Base-by-base conservation (phyloP, 1,140 invertebrate genomes). In the Radopholus similis region DNA sequence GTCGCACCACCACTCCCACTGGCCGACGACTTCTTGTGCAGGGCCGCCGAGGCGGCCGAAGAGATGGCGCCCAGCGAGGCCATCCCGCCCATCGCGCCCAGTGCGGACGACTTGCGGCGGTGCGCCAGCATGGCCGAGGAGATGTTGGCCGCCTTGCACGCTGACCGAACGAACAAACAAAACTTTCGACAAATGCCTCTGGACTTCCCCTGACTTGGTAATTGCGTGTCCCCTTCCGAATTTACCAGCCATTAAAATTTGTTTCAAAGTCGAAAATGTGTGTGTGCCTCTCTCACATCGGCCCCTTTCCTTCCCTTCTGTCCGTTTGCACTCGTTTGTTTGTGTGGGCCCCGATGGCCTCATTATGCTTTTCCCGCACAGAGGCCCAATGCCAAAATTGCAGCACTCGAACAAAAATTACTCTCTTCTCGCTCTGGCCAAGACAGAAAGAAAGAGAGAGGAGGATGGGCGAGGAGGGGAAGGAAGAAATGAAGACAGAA, bases 71-170 rank as follows among this genome's bases (percentile, higher is more conserved):
- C 68, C 32, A 68, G 21, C n/a, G 67, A 26, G 9, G 40, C 13
- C 9, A 51, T 15, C 11, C n/a, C 8, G 15, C 18, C 18, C 6
- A n/a, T 21, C 21, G 30, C 34, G 23, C 40, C 5, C 23, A 38
- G 23, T 26, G 21, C 35, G 1, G 74, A 76, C 8, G 63, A 63
- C 42, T 73, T 76, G n/a, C 74, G 49, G 28, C 70, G 67, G 51
- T 38, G 32, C 40, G 73, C 60, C 23, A 75, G 56, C 73, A 75
- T 75, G 35, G 75, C 73, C 23, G 73, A 77, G 6, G 73, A 75
- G 37, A 73, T 74, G 13, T 47, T 77, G 9, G 73, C 66, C 23
- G 75, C 75, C 38, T 73, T 73, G 42, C 71, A 75, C 30, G 71
- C 71, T 73, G 55, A 71, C 57, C 53, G 55, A 55, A 44, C 13